A percentile compares a stretch with the other conserved stretches of the same genome.
Conservation (phyloP, 2,113 vertebrate genomes). For the Neotoma lepida region DNA sequence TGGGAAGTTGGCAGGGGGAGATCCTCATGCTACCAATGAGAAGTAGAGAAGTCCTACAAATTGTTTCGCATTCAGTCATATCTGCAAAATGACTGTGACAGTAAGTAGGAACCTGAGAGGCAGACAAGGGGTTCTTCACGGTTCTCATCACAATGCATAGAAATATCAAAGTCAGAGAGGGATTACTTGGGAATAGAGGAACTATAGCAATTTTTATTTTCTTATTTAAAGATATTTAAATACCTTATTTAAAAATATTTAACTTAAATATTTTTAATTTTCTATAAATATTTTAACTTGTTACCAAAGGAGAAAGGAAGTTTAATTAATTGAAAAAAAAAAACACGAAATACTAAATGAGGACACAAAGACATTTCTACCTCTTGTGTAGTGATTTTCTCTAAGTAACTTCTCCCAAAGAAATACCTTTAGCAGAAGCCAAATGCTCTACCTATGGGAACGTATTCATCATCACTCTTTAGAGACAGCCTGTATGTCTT, state of each 20-base stretch:
- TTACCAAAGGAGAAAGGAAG: neutral
- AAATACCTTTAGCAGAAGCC: neutral
- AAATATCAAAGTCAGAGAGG: neutral
- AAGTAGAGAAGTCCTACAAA: fast-evolving
- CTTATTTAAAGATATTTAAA: too few species aligned
- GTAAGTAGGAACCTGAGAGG: neutral
- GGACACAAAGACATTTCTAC: neutral
- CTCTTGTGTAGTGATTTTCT: neutral
- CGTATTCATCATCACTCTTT: neutral
- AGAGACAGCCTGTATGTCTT: neutral
- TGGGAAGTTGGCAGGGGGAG: neutral
- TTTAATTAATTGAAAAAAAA: neutral
- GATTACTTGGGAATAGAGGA: neutral
- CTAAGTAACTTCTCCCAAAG: neutral
- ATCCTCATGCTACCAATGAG: too few species aligned
- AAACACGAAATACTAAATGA: neutral
- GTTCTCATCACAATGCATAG: fast-evolving
- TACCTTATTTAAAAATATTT: too few species aligned
- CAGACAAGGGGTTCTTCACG: neutral
- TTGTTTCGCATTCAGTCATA: too few species aligned
- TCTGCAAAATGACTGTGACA: fast-evolving
- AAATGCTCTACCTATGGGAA: neutral
- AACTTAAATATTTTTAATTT: neutral
- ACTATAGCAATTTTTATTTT: neutral
- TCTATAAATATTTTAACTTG: neutral